Evolutionary conservation across 2,888 invertebrate species (phyloP).

Genomic region (Rosalia funebris): DNA sequence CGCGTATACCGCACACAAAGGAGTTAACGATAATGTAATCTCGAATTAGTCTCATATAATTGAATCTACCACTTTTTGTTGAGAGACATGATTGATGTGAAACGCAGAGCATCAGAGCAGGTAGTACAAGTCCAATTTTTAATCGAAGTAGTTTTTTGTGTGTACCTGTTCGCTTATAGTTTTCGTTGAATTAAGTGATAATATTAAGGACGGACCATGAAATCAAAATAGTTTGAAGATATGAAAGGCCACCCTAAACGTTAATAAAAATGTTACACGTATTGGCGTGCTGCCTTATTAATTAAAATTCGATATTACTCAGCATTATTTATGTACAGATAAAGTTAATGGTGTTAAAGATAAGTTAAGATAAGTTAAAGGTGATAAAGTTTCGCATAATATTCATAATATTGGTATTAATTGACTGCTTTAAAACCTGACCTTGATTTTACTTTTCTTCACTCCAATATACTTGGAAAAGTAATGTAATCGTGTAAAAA

Average conservation of each 20-base stretch:
- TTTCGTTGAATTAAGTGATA: conserved; percentile 12
- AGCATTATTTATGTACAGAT: no score
- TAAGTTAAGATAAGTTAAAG: no score
- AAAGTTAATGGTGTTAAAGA: no score
- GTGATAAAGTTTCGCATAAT: no score
- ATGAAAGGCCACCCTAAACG: not conserved
- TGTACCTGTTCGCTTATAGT: conserved; percentile 7
- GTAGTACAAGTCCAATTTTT: conserved; percentile 8
- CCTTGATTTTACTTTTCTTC: no score
- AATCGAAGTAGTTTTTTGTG: conserved; percentile 10
- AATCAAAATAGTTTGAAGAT: not conserved
- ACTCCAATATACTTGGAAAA: no score
- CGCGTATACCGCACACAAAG: conserved; percentile 32
- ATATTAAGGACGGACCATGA: conserved; percentile 11
- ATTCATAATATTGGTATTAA: no score
- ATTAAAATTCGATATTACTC: no score
- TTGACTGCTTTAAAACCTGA: no score
- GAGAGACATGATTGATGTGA: conserved; percentile 11
- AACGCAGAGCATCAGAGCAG: conserved; percentile 4
- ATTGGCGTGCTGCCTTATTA: no score
- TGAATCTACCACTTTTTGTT: conserved; percentile 17
- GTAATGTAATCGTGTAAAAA: no score
- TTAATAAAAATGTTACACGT: not conserved
- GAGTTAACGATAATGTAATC: conserved; percentile 32
- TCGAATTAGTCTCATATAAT: conserved; percentile 25